A percentile compares a stretch with the other conserved stretches of the same genome.
Evolutionary conservation across 2,888 invertebrate species (phyloP).

Genomic region (Amphipyra berbera): DNA sequence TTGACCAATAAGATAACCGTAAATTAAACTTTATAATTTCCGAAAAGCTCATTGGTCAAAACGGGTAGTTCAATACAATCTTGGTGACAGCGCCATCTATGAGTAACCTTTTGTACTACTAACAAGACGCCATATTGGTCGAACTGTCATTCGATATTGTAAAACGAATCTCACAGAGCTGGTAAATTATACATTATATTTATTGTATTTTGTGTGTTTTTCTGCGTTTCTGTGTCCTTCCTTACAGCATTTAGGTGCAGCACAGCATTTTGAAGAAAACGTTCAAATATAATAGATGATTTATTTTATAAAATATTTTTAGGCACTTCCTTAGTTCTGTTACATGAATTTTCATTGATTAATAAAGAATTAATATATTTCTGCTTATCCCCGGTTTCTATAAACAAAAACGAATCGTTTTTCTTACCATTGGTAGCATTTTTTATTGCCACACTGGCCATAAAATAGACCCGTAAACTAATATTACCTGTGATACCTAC

Average conservation of each 20-base stretch:
- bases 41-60: no score
- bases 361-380: no score
- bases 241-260: slow-evolving; percentile 37
- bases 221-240: slow-evolving; percentile 20
- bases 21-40: no score
- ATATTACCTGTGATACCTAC: no score
- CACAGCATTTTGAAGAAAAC: background rate
- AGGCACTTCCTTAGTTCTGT: background rate
- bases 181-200: background rate
- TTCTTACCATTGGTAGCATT: no score
- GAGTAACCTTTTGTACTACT: background rate
- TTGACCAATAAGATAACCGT: background rate
- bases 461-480: no score
- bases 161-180: slow-evolving; percentile 47
- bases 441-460: no score
- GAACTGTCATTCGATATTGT: slow-evolving; percentile 28
- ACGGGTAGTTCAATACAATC: no score
- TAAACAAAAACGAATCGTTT: no score
- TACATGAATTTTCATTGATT: background rate
- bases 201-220: slow-evolving; percentile 17
- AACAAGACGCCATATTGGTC: slow-evolving; percentile 35
- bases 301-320: background rate
- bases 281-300: no score
- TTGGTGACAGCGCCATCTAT: slow-evolving; percentile 36
- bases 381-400: no score